Conservation (phyloP, 2,113 vertebrate genomes). For the Cavia porcellus region DNA sequence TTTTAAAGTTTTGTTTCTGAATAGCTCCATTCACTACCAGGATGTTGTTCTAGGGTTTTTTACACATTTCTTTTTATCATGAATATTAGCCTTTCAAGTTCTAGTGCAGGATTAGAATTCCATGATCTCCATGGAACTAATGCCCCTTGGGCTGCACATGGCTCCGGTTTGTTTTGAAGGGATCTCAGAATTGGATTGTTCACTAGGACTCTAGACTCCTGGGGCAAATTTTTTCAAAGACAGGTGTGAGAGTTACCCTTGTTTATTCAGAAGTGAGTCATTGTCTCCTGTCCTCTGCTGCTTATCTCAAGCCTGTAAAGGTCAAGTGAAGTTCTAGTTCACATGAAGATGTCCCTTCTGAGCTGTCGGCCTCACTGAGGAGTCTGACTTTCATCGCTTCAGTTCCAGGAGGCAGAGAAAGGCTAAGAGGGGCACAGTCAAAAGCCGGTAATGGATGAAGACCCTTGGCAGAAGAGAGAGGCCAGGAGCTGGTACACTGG, state of each 20-base stretch:
- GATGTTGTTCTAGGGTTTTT: neutral
- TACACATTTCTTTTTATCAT: neutral
- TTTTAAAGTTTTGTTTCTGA: neutral
- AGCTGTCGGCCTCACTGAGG: neutral
- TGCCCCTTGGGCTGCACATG: neutral
- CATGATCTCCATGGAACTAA: neutral
- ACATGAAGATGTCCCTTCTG: neutral
- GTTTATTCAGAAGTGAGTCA: slow-evolving; percentile 63
- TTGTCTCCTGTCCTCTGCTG: neutral
- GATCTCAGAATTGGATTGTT: slow-evolving; percentile 47
- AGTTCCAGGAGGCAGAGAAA: neutral
- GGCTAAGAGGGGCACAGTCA: neutral
- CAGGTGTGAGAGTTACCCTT: slow-evolving; percentile 43
- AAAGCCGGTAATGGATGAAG: neutral
- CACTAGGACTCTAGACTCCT: neutral
- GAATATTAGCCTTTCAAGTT: neutral
- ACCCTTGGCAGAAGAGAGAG: neutral
- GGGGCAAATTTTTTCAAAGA: neutral
- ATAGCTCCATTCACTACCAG: neutral
- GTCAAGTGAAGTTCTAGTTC: slow-evolving; percentile 31
- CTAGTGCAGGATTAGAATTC: neutral
- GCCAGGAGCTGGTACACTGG: neutral
- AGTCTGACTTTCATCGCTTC: neutral
- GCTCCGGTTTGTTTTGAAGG: neutral
- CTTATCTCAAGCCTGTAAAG: slow-evolving; percentile 15